A percentile compares a stretch with the other conserved stretches of the same genome.
These are phyloP conservation scores for Falco berigora DNA, from an alignment of 2,797 vertebrate genomes.

Conservation along the genomic window DNA sequence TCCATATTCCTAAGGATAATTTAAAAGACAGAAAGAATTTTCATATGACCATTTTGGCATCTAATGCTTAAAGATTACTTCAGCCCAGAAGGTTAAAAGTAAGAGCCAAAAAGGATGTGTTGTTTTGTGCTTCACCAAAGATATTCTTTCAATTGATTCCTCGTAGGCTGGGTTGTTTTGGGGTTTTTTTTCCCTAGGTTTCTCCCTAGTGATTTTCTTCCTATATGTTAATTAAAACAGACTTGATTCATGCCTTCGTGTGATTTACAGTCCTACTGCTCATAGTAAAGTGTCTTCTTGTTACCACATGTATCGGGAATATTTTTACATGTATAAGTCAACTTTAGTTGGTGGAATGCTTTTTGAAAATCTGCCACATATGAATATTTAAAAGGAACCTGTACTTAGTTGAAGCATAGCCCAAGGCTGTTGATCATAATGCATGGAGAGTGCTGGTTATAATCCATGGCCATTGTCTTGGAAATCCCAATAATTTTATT, in stretches of 20 bases:
- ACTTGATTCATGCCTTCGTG: not conserved
- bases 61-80: not conserved
- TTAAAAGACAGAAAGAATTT: not conserved
- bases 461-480: not conserved
- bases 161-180: not conserved
- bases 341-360: not conserved
- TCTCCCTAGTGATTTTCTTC: not conserved
- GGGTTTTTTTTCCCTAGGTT: rapidly evolving
- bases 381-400: not conserved
- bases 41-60: not conserved
- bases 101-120: not conserved
- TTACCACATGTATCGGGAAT: not conserved
- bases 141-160: not conserved
- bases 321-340: not conserved
- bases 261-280: not conserved
- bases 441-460: not conserved
- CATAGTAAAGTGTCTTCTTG: not conserved
- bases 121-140: not conserved
- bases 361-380: not conserved
- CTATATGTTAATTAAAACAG: not conserved
- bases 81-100: not conserved
- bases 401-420: not conserved
- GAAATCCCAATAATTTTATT: not conserved
- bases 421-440: not conserved
- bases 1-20: not conserved